Base-by-base conservation (phyloP, 2,797 vertebrate species). In the Euphonia xanthogaster region DNA sequence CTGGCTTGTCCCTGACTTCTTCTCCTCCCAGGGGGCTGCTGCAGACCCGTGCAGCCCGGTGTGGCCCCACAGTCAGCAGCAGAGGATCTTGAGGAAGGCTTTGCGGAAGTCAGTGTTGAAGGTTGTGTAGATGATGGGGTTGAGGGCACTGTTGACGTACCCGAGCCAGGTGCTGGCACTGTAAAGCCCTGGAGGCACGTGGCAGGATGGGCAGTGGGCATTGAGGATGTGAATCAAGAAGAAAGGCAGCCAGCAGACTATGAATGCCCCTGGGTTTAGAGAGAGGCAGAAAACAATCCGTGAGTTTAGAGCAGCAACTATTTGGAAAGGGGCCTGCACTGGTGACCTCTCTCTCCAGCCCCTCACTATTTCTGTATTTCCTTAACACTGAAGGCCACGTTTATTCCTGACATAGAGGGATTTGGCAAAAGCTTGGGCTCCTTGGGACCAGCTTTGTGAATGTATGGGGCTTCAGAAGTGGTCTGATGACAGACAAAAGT, bases 211-310 rank as follows among this genome's bases (percentile, higher is more conserved):
- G 96, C 99, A 99, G 98, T 99, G 99, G 73, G 98, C 98, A 35
- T 99, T 99, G 97, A 99, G 98, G 96, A 99, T 98, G 94, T 99
- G 99, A 83, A 98, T 99, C 98, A 99, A 97, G 97, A 99, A 99
- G 98, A 99, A 99, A 40, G 99, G 99, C 95, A 99, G 98, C 99
- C 99, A 99, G 98, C 99, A 99, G 97, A 99, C 98, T 96, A 99
- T 98, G 97, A 99, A 99, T 65, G 99, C 97, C 55, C 99, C 99
- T 99, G 97, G 40, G 94, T 97, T 91, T 70, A 58, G 85, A 97
- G 91, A 88, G 37, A 95, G 54, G 77, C 50, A 97, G 53, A 86
- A 87, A 95, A 71, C 53, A 75, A 40, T 18, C n/a, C 0, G 2
- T 78, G 16, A 86, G 25, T 90, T 91, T 14, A 68, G 28, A 65